Evolutionary conservation across 2,113 vertebrate species (phyloP).

Genomic region (Neogobius melanostomus): DNA sequence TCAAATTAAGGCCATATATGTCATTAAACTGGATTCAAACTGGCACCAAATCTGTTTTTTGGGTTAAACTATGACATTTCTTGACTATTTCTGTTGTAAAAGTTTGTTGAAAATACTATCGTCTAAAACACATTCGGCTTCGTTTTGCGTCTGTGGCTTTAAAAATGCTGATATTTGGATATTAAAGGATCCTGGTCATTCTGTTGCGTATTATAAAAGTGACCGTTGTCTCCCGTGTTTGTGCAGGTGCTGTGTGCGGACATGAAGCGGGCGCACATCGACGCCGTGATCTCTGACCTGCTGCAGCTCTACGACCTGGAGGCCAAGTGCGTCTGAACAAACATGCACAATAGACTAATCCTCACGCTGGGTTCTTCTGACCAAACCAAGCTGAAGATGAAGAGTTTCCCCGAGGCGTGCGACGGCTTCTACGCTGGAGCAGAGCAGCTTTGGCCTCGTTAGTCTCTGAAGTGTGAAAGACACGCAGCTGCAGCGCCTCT

Average conservation of each 20-base stretch:
- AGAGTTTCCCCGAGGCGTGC: too few relatives aligned
- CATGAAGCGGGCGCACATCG: conserved; percentile 77
- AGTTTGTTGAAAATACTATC: too few relatives aligned
- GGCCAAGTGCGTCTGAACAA: conserved; percentile 80
- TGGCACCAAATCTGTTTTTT: too few relatives aligned
- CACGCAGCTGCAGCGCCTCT: conserved; percentile 15
- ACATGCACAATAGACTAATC: background rate
- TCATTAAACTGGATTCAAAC: too few relatives aligned
- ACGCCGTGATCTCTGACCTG: conserved; percentile 82
- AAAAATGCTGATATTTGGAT: too few relatives aligned
- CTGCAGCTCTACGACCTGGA: conserved; percentile 87
- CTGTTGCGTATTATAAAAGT: background rate
- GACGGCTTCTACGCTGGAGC: background rate
- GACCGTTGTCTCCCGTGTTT: conserved; percentile 11
- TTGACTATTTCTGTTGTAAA: too few relatives aligned
- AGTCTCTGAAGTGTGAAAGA: conserved; percentile 30
- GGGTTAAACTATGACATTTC: too few relatives aligned
- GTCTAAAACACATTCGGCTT: too few relatives aligned
- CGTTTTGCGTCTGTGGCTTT: too few relatives aligned
- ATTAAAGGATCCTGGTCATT: too few relatives aligned
- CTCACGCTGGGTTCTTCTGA: background rate
- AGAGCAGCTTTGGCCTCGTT: conserved; percentile 22
- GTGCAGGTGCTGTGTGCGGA: conserved; percentile 83
- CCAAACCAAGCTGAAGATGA: too few relatives aligned
- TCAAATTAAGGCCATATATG: too few relatives aligned